phyloP scores from a whole-genome alignment of 2,888 invertebrate genomes.

The Athalia circularis region DNA sequence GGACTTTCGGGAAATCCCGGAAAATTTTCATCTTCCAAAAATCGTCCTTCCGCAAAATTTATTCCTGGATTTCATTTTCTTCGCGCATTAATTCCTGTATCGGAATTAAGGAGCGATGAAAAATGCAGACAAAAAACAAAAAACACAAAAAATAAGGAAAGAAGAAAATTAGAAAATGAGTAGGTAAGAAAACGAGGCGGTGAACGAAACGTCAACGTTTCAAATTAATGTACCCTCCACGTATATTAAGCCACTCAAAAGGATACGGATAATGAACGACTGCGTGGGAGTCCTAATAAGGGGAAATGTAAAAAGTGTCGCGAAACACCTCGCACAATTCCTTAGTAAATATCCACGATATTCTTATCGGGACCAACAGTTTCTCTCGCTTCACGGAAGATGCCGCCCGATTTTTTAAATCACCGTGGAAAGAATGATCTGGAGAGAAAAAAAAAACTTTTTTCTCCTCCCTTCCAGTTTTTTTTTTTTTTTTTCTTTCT shows the following conservation, averaged over 20 bases:
- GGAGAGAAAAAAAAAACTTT: no score
- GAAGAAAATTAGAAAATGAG: no score
- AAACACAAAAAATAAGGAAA: background rate
- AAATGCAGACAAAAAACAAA: background rate
- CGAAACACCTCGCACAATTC: background rate
- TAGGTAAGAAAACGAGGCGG: background rate
- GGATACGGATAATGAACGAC: slow-evolving; percentile 17
- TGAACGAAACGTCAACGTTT: background rate
- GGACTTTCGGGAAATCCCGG: no score
- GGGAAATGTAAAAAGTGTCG: slow-evolving; percentile 24
- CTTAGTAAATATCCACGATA: background rate
- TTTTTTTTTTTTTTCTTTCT: no score
- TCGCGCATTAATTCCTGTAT: no score
- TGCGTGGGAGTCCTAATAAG: background rate
- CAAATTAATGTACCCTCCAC: background rate
- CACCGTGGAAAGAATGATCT: background rate
- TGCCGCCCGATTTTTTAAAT: slow-evolving; percentile 8
- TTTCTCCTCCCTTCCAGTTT: no score
- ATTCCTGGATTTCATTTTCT: no score
- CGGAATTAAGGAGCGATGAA: no score
- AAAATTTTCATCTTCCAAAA: no score
- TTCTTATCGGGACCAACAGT: no score
- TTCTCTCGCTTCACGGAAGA: background rate
- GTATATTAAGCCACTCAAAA: slow-evolving; percentile 6
- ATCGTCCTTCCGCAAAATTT: no score